phyloP scores from a whole-genome alignment of 2,888 invertebrate genomes.

The Lutraria lutraria region DNA sequence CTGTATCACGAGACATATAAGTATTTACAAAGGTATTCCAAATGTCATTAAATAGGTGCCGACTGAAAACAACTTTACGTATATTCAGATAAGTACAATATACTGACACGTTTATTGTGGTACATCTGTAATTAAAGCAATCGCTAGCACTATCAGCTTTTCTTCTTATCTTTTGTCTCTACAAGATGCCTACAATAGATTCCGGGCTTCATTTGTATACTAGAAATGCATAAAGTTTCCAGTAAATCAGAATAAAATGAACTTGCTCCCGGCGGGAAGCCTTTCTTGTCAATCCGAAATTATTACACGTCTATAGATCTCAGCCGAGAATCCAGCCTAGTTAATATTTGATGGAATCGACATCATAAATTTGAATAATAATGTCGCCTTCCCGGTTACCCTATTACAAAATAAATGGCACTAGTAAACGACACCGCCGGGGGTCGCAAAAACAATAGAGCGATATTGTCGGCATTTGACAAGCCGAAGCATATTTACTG shows the following conservation, averaged over 20 bases:
- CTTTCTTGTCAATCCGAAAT: slow-evolving; percentile 45
- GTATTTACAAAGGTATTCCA: not conserved
- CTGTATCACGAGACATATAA: not conserved
- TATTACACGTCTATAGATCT: slow-evolving; percentile 59
- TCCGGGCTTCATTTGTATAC: slow-evolving; percentile 19
- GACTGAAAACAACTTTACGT: not conserved
- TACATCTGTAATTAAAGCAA: slow-evolving; percentile 2
- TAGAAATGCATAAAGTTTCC: slow-evolving; percentile 24
- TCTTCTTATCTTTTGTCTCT: slow-evolving; percentile 2
- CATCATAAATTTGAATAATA: slow-evolving; percentile 70
- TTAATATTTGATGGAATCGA: slow-evolving; percentile 66
- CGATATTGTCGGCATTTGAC: slow-evolving; percentile 32
- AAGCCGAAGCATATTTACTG: slow-evolving; percentile 34
- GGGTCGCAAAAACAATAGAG: slow-evolving; percentile 43
- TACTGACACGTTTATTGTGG: not conserved
- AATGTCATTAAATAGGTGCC: not conserved
- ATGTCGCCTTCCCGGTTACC: slow-evolving; percentile 55
- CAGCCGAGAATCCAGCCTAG: slow-evolving; percentile 52
- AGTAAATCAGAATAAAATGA: slow-evolving; percentile 39
- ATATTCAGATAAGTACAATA: not conserved
- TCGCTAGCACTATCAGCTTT: slow-evolving; percentile 3
- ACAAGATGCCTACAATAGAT: slow-evolving; percentile 12
- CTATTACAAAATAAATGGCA: slow-evolving; percentile 56
- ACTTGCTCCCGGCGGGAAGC: slow-evolving; percentile 48
- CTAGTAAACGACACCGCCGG: slow-evolving; percentile 51